Base-by-base conservation (phyloP, 1,140 invertebrate species). In the Cydia fagiglandana region DNA sequence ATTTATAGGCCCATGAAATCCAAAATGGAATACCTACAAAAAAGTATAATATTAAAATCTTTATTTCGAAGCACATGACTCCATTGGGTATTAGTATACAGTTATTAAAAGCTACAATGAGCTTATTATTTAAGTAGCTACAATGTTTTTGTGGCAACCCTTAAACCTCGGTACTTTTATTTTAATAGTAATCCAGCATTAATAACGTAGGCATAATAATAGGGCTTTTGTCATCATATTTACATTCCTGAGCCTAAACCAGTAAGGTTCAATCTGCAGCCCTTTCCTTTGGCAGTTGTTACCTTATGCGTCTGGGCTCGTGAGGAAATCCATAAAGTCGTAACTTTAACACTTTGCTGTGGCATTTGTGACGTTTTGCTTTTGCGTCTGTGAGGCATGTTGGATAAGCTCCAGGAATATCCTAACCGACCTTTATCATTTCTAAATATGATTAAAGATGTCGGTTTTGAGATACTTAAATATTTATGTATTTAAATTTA, bases 161-260 rank as follows among this genome's bases (percentile, higher is more conserved):
- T 56, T 2, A 56, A 56, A 15, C 0, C 47, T 56, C 53, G n/a
- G 17, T 56, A 56, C 53, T 56, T 53, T 2, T 17, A 56, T 56
- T 56, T 56, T 20, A 56, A 56, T 56, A 56, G 53, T 20, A 56
- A 56, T 56, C 53, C 53, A 17, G n/a, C 53, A 20, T 20, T 56
- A n/a, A 56, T 56, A 56, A 56, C 17, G 53, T n/a, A 56, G n/a
- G 53, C 50, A 56, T 56, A 17, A 53, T 53, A 56, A 56, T 20
- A 56, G 53, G 53, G 53, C 15, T 56, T 56, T 56, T 56, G 53
- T 56, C 53, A 17, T 56, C 53, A 9, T 56, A 56, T 56, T 56
- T 56, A 56, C 53, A 56, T 56, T 56, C 15, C 15, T 4, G n/a
- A 56, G 15, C 17, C n/a, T 1, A 17, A 17, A 56, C 0, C 53